These are phyloP conservation scores for Tenualosa thibaudeaui DNA, from an alignment of 2,797 vertebrate genomes.

Conservation along the genomic window DNA sequence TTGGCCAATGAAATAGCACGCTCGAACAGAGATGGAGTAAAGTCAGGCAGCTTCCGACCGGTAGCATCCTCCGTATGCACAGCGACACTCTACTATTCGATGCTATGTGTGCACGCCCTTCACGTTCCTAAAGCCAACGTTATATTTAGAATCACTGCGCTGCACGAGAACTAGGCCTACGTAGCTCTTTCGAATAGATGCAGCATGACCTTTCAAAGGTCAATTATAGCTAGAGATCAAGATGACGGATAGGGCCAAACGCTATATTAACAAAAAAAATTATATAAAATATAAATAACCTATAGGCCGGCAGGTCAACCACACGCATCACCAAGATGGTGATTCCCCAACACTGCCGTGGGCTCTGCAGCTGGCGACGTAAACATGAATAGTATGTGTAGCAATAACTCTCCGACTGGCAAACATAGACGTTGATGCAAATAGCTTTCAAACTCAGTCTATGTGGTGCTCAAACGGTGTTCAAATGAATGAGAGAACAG, in stretches of 20 bases:
- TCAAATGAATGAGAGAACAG: not conserved
- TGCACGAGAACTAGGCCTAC: not conserved
- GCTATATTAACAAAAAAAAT: not conserved
- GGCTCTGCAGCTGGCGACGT: not conserved
- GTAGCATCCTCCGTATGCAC: not conserved
- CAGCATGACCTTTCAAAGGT: not conserved
- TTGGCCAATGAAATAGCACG: not conserved
- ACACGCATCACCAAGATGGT: not conserved
- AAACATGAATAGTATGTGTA: not conserved
- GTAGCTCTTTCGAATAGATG: not conserved
- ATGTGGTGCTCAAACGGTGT: not conserved
- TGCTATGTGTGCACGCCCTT: conserved; percentile 1
- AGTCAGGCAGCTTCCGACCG: not conserved
- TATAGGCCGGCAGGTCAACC: not conserved
- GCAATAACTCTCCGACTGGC: not conserved
- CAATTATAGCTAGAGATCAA: not conserved
- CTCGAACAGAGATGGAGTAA: not conserved
- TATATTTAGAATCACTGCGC: not conserved
- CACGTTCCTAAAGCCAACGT: not conserved
- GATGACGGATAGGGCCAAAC: not conserved
- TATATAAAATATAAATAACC: not conserved
- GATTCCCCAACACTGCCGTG: not conserved
- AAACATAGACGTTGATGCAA: not conserved
- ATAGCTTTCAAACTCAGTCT: not conserved
- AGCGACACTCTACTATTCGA: not conserved